These are phyloP conservation scores for Heteronetta atricapilla DNA, from an alignment of 2,113 vertebrate species.

Conservation along the genomic window DNA sequence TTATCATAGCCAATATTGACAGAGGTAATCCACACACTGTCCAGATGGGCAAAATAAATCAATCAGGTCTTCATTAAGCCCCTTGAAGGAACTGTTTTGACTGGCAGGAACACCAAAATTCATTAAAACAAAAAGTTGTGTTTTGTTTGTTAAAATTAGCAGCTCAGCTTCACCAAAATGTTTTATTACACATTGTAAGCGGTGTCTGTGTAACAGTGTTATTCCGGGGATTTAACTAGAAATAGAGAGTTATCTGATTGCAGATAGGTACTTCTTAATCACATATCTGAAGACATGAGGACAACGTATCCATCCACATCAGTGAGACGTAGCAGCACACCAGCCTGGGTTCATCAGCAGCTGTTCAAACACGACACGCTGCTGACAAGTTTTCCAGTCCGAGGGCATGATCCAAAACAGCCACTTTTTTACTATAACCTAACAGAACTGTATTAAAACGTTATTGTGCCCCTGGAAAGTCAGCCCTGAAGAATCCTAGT, in stretches of 20 bases:
- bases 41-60: slow-evolving; percentile 56
- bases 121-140: neutral
- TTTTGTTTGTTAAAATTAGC: neutral
- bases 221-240: neutral
- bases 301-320: neutral
- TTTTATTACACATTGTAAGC: neutral
- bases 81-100: slow-evolving; percentile 21
- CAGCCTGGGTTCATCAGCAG: neutral
- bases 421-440: neutral
- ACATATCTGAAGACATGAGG: neutral
- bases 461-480: neutral
- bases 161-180: neutral
- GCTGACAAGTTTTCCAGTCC: neutral
- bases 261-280: neutral
- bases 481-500: neutral
- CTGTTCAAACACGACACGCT: neutral
- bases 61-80: slow-evolving; percentile 46
- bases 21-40: slow-evolving; percentile 41
- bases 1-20: slow-evolving; percentile 50
- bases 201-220: neutral
- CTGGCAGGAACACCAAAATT: neutral
- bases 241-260: neutral
- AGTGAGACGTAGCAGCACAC: neutral
- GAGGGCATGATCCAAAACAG: neutral
- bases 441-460: neutral